Evolutionary conservation across 1,140 invertebrate genomes (phyloP).

Genomic region (Sycophila sp.): DNA sequence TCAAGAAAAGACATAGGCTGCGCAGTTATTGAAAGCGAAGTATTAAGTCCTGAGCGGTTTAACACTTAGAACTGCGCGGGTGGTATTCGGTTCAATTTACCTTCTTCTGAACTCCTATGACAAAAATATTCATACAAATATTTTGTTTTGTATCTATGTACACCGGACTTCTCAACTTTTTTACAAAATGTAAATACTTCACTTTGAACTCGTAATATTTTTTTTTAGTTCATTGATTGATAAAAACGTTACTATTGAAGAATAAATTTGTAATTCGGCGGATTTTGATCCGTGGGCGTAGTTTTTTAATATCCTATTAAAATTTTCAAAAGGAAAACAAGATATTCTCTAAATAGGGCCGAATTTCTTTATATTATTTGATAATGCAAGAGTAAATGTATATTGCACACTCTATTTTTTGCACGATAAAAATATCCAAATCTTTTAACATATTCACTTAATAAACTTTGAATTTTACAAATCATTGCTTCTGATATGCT

Average conservation of each 20-base stretch:
- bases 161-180: background rate
- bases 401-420: slow-evolving; percentile 2
- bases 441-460: slow-evolving; percentile 16
- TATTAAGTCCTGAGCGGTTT: too few relatives aligned
- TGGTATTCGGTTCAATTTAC: too few relatives aligned
- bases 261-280: slow-evolving; percentile 11
- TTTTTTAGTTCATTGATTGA: background rate
- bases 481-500: background rate
- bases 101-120: background rate
- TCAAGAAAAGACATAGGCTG: too few relatives aligned
- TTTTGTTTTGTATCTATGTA: background rate
- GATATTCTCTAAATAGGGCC: slow-evolving; percentile 24
- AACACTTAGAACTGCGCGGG: too few relatives aligned
- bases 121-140: background rate
- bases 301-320: slow-evolving; percentile 30
- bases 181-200: background rate
- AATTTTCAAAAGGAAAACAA: too few relatives aligned
- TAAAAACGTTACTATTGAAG: background rate
- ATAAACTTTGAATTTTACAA: background rate
- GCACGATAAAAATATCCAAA: slow-evolving; percentile 22
- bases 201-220: background rate
- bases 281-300: background rate
- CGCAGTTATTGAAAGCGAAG: too few relatives aligned
- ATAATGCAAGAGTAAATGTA: slow-evolving; percentile 33
- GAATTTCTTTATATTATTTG: slow-evolving; percentile 14